These are phyloP conservation scores for Podarcis lilfordi DNA, from an alignment of 2,797 vertebrate species.

Conservation along the genomic window DNA sequence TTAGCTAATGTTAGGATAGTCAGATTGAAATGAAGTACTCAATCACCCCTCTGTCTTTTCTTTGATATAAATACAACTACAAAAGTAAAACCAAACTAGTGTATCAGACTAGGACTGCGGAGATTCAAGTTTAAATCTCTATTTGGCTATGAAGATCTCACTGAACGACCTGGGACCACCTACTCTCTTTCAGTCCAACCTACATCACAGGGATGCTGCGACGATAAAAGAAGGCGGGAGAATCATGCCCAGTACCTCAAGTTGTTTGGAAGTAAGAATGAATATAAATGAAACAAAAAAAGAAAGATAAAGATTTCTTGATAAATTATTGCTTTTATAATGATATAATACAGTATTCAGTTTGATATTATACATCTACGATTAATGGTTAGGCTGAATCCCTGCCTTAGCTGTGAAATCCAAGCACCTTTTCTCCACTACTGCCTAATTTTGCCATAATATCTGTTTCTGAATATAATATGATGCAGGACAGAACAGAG, in stretches of 20 bases:
- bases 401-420: background rate
- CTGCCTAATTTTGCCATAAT: background rate
- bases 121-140: background rate
- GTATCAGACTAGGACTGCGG: background rate
- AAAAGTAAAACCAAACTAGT: background rate
- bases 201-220: too few relatives aligned
- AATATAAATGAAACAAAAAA: background rate
- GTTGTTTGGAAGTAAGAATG: background rate
- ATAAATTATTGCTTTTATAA: background rate
- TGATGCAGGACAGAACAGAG: conserved; percentile 54
- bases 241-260: background rate
- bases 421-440: background rate
- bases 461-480: conserved; percentile 50
- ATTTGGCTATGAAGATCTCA: background rate
- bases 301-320: background rate
- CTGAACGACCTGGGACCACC: background rate
- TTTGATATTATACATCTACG: background rate
- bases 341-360: background rate
- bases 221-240: background rate
- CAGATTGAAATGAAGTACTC: background rate
- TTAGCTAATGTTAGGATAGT: conserved; percentile 5
- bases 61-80: background rate
- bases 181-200: background rate
- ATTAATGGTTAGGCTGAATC: background rate
- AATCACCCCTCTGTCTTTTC: background rate